Evolutionary conservation across 2,113 vertebrate species (phyloP).

Genomic region (Muscicapa adusta): DNA sequence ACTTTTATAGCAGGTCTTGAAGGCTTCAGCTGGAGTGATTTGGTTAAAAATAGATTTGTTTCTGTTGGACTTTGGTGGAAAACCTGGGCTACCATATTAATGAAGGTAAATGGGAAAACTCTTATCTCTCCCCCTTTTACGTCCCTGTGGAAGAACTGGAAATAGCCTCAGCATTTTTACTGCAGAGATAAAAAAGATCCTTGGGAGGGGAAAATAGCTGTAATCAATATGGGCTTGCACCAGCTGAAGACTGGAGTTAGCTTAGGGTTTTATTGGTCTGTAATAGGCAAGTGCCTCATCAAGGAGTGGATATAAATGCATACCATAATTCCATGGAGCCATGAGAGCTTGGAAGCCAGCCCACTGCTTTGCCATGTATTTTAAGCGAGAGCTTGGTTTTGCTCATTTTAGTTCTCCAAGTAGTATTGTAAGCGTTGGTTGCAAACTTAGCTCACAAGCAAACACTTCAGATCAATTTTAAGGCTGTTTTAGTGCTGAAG

Average conservation of each 20-base stretch:
- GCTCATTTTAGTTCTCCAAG: background rate
- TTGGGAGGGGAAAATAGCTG: background rate
- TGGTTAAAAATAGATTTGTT: conserved; percentile 23
- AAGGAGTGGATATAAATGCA: background rate
- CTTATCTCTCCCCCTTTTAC: background rate
- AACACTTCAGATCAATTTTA: background rate
- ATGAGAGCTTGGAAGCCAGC: background rate
- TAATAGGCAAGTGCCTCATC: background rate
- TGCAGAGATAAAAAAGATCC: background rate
- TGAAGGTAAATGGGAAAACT: background rate
- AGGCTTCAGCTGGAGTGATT: background rate
- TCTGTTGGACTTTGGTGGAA: background rate
- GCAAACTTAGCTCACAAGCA: background rate
- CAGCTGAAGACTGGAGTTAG: background rate
- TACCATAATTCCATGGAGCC: background rate
- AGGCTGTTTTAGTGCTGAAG: background rate
- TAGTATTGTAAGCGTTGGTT: background rate
- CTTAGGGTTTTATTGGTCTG: background rate
- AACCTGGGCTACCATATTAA: background rate
- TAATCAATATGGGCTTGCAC: background rate
- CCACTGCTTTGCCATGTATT: background rate
- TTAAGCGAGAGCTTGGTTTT: background rate
- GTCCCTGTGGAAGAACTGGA: background rate
- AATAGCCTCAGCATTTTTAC: background rate
- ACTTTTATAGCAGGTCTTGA: background rate